These are phyloP conservation scores for Falcaria lacertinaria DNA, from an alignment of 2,888 invertebrate species.

Conservation along the genomic window DNA sequence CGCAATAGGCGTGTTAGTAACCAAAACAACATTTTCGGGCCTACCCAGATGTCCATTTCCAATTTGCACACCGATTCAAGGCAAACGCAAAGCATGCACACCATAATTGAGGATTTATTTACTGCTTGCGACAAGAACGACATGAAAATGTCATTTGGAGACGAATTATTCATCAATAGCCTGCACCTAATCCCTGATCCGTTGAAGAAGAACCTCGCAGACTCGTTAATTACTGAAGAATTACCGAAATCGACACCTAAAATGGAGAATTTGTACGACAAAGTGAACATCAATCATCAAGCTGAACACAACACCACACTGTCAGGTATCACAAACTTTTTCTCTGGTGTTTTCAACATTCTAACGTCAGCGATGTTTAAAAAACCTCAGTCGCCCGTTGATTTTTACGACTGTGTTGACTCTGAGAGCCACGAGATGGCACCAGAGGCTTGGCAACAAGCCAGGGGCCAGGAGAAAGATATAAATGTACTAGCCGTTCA, in stretches of 20 bases:
- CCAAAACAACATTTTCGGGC: slow-evolving; percentile 28
- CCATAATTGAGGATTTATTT: slow-evolving; percentile 1
- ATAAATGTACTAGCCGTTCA: slow-evolving; percentile 48
- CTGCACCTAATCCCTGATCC: slow-evolving; percentile 57
- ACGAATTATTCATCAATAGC: slow-evolving; percentile 47
- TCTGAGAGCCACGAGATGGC: slow-evolving; percentile 36
- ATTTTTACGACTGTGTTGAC: slow-evolving; percentile 47
- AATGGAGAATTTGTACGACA: slow-evolving; percentile 17
- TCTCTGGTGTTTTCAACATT: slow-evolving; percentile 56
- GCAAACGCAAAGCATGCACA: slow-evolving; percentile 4
- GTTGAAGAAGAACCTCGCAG: slow-evolving; percentile 63
- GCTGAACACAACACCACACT: slow-evolving; percentile 27
- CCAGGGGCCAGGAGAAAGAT: slow-evolving; percentile 55
- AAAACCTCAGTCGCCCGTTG: slow-evolving; percentile 37
- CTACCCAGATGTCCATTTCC: slow-evolving; percentile 43
- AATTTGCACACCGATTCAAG: slow-evolving; percentile 51
- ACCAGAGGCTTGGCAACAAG: slow-evolving; percentile 43
- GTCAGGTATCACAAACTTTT: slow-evolving; percentile 50
- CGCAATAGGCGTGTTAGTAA: slow-evolving; percentile 42
- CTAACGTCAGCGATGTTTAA: slow-evolving; percentile 54
- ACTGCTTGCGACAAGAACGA: slow-evolving; percentile 27
- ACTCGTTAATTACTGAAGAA: slow-evolving; percentile 43
- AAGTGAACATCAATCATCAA: slow-evolving; percentile 9
- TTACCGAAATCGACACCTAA: slow-evolving; percentile 2
- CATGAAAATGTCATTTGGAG: slow-evolving; percentile 43